A percentile compares a stretch with the other conserved stretches of the same genome.
Evolutionary conservation across 2,113 vertebrate genomes (phyloP).

Genomic region (Dipodomys stephensi): DNA sequence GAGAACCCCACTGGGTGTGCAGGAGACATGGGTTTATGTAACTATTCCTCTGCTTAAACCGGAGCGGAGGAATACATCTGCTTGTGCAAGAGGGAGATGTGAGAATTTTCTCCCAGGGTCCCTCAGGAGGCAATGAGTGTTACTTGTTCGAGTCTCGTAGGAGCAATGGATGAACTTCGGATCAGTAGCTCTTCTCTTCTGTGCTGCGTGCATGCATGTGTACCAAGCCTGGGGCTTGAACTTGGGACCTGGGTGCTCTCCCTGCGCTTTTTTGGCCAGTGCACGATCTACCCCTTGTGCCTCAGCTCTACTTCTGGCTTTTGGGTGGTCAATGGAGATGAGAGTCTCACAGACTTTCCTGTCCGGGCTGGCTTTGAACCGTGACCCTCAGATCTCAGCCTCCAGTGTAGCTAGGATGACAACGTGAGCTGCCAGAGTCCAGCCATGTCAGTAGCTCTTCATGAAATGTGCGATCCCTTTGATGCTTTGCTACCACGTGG

Average conservation of each 20-base stretch:
- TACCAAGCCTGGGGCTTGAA: no score
- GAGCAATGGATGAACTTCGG: not conserved
- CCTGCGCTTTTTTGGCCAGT: no score
- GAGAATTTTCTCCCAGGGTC: not conserved
- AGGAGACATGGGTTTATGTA: no score
- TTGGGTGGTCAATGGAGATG: no score
- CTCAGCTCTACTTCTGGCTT: no score
- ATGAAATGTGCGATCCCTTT: not conserved
- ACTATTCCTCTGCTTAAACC: not conserved
- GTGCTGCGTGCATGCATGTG: not conserved
- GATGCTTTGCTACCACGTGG: not conserved
- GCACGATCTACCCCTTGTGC: no score
- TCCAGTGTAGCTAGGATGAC: no score
- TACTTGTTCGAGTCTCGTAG: not conserved
- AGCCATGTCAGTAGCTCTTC: not conserved
- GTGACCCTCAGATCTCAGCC: no score
- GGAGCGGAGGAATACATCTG: no score
- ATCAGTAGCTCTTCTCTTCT: not conserved
- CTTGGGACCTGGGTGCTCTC: no score
- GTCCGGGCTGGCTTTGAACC: no score
- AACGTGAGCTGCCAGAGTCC: not conserved
- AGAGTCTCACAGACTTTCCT: no score
- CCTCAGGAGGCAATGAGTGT: not conserved
- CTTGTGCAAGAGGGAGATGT: not conserved
- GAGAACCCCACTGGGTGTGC: rapidly evolving